Evolutionary conservation across 1,140 invertebrate species (phyloP).

Genomic region (Neodiprion virginianus): DNA sequence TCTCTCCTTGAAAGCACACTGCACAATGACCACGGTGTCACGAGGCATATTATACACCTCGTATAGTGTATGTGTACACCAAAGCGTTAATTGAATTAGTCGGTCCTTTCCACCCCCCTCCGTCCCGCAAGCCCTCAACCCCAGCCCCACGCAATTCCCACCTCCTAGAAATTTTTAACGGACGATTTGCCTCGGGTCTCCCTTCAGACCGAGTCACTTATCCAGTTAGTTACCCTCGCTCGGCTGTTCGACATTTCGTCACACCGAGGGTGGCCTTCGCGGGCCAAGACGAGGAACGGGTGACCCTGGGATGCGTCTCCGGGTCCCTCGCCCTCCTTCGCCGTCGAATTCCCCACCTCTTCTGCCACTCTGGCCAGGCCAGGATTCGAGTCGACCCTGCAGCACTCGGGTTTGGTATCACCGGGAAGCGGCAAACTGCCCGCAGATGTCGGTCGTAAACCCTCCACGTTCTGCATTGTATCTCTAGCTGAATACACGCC

Average conservation of each 20-base stretch:
- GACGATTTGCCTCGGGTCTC: constrained; percentile 52
- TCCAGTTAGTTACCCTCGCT: constrained; percentile 28
- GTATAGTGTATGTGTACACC: constrained; percentile 16
- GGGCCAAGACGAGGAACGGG: background rate
- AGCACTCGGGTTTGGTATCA: background rate
- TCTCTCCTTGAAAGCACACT: constrained; percentile 9
- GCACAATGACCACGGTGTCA: constrained; percentile 11
- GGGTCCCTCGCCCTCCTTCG: background rate
- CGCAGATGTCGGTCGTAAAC: constrained; percentile 59
- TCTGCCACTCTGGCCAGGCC: no score
- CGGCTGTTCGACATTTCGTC: constrained; percentile 51
- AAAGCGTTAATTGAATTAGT: constrained; percentile 56
- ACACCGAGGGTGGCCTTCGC: constrained; percentile 41
- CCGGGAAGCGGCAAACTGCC: constrained; percentile 49
- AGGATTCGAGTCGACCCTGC: background rate
- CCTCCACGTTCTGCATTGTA: constrained; percentile 46
- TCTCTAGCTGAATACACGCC: constrained; percentile 53
- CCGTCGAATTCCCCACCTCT: no score
- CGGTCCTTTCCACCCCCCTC: constrained; percentile 25
- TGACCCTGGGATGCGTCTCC: background rate
- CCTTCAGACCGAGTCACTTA: constrained; percentile 12
- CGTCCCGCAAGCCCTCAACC: no score
- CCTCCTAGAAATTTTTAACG: constrained; percentile 56
- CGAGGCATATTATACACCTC: constrained; percentile 35
- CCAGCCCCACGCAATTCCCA: background rate